These are phyloP conservation scores for Riptortus pedestris DNA, from an alignment of 1,140 invertebrate species.

Conservation along the genomic window DNA sequence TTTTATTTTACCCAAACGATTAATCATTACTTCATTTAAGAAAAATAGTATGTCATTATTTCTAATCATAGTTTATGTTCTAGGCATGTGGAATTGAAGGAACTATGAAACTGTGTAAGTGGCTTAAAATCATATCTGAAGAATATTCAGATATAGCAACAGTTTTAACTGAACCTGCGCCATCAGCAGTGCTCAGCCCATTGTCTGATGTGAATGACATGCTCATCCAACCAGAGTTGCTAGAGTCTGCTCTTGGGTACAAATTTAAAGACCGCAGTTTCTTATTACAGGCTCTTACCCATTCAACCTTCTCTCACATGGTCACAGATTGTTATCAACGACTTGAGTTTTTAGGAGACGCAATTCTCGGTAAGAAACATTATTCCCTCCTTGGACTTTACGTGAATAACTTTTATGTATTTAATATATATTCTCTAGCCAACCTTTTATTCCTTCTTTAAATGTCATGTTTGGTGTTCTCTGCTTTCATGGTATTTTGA, in stretches of 20 bases:
- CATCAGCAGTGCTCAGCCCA: background rate
- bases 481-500: background rate
- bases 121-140: conserved; percentile 1
- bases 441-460: background rate
- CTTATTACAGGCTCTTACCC: conserved; percentile 87
- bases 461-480: background rate
- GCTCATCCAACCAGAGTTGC: conserved; percentile 36
- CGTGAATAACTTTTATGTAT: no score
- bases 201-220: background rate
- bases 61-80: no score
- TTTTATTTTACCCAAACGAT: no score
- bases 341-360: conserved; percentile 95
- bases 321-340: conserved; percentile 94
- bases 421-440: no score
- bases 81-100: conserved; percentile 25
- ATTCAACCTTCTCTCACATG: conserved; percentile 84
- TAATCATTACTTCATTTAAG: no score
- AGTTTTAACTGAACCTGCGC: conserved; percentile 11
- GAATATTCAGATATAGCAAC: background rate
- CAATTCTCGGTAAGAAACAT: conserved; percentile 68
- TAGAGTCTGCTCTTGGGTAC: conserved; percentile 79
- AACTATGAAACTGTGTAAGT: conserved; percentile 12
- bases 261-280: conserved; percentile 74
- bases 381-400: no score
- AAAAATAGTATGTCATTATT: no score